Base-by-base conservation (phyloP, 2,113 vertebrate genomes). In the Terrapene triunguis region DNA sequence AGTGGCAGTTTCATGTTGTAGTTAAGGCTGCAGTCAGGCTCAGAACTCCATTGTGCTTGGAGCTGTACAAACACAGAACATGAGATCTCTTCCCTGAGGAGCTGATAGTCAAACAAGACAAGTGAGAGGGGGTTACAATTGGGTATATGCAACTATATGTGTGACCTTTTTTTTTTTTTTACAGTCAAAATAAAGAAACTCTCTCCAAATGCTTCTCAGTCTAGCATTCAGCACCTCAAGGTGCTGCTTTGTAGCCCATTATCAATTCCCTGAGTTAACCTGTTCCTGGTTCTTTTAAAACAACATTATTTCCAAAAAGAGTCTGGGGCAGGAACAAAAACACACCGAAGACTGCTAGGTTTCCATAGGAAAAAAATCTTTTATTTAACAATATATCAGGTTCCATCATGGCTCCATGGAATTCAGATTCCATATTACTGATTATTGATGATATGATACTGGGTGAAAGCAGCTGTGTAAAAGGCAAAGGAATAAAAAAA, bases 311-410 rank as follows among this genome's bases (percentile, higher is more conserved):
- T 72, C 82, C 42, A 57, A 74, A 83, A 62, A 81, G 55, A 80
- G 80, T 48, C 24, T 42, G 59, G 55, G 81, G 87, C 79, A 88
- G 38, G 80, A 92, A 96, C 51, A 79, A 92, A 97, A 96, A 87
- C 89, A 97, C 91, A 96, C 94, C 1, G 95, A 88, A 97, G 89
- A 97, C 97, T 44, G 87, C 50, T 8, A 0, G 88, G 96, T 96
- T 98, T 99, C 99, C 99, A 99, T 99, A 99, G 99, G 99, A 99
- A 99, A 98, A 99, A 99, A 98, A 98, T 96, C 94, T 96, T 99
- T 99, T 99, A 99, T 99, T 99, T 98, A 98, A 99, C 99, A 99
- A 99, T 99, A 99, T 99, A 99, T 99, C 99, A 99, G 99, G 98
- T 98, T 99, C 98, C 98, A 98, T 98, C 98, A 98, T 91, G 97